phyloP scores from a whole-genome alignment of 2,797 vertebrate genomes.

The Natrix natrix region DNA sequence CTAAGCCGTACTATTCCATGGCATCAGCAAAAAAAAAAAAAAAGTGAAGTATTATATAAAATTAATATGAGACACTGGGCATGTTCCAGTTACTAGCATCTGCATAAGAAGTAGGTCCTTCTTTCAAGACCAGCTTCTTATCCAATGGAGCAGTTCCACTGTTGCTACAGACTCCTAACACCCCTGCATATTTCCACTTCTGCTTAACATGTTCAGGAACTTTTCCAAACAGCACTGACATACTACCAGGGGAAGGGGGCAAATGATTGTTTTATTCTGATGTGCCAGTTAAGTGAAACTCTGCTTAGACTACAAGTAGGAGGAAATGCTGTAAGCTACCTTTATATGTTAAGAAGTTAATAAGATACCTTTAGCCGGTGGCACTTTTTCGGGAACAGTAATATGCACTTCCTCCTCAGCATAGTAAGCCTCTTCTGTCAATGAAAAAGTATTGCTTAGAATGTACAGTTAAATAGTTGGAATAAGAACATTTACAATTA shows the following conservation, averaged over 20 bases:
- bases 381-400: constrained; percentile 61
- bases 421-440: constrained; percentile 66
- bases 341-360: constrained; percentile 19
- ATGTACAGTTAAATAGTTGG: constrained; percentile 2
- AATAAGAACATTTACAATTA: neutral
- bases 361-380: constrained; percentile 65
- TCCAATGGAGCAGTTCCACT: neutral
- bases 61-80: neutral
- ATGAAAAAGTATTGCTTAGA: constrained; percentile 55
- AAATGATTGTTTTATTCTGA: neutral
- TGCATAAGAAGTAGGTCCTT: neutral
- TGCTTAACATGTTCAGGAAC: neutral
- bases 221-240: neutral
- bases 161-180: neutral
- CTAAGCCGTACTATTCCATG: neutral
- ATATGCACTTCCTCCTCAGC: constrained; percentile 62
- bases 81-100: neutral
- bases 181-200: neutral
- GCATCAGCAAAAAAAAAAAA: constrained; percentile 2
- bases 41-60: neutral
- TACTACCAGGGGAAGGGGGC: neutral
- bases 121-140: neutral
- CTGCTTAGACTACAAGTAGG: neutral
- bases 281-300: neutral
- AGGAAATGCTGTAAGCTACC: neutral